A percentile compares a stretch with the other conserved stretches of the same genome.
Conservation (phyloP, 2,888 invertebrate species). For the Rhaphigaster nebulosa region DNA sequence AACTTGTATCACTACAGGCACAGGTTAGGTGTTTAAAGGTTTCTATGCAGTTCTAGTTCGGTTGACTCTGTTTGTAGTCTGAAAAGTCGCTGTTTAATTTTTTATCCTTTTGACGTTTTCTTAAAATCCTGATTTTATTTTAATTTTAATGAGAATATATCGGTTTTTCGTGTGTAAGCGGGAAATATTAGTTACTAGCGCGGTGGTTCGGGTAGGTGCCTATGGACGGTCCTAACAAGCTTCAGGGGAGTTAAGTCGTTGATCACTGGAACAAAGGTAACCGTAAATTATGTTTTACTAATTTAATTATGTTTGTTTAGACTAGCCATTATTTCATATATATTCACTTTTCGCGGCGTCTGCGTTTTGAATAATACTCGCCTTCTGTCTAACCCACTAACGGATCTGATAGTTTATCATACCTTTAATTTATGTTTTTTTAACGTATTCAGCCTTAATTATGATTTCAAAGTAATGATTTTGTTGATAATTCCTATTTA, state of each 20-base stretch:
- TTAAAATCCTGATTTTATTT: neutral
- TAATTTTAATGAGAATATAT: neutral
- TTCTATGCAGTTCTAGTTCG: constrained; percentile 38
- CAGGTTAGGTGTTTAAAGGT: constrained; percentile 59
- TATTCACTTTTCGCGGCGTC: constrained; percentile 20
- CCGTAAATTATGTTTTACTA: neutral
- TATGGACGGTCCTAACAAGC: constrained; percentile 56
- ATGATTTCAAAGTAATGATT: neutral
- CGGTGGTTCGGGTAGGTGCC: constrained; percentile 36
- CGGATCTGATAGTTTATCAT: constrained; percentile 56
- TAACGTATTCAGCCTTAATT: neutral
- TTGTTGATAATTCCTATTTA: neutral
- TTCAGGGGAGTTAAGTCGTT: constrained; percentile 26
- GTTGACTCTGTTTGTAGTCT: neutral
- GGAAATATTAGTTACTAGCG: constrained; percentile 50
- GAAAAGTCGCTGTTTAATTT: neutral
- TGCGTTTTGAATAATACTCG: constrained; percentile 36
- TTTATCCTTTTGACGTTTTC: neutral
- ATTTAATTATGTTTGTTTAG: constrained; percentile 2
- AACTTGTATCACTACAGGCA: neutral
- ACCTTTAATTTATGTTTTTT: constrained; percentile 33
- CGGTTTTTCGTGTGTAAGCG: constrained; percentile 18
- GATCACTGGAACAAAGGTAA: constrained; percentile 17
- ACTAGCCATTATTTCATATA: neutral
- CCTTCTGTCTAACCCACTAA: constrained; percentile 45